These are phyloP conservation scores for Chaenocephalus aceratus DNA, from an alignment of 2,113 vertebrate species.

Conservation along the genomic window DNA sequence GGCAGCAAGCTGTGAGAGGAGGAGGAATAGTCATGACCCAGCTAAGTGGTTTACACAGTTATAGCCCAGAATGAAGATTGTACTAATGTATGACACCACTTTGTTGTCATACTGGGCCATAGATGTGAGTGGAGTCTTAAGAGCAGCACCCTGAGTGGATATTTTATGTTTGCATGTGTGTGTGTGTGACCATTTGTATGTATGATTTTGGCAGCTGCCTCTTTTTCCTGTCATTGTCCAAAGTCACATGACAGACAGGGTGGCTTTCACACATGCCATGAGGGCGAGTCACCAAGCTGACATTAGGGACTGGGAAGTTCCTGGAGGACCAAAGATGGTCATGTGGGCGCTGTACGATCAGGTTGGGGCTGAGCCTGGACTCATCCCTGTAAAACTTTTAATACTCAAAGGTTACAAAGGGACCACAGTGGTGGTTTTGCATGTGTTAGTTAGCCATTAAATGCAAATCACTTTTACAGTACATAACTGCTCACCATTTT, in stretches of 20 bases:
- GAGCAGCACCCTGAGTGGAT: constrained; percentile 35
- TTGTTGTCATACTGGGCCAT: constrained; percentile 49
- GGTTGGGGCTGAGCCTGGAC: constrained; percentile 5
- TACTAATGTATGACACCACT: constrained; percentile 60
- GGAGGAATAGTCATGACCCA: constrained; percentile 71
- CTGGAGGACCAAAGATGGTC: constrained; percentile 65
- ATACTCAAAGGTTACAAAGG: constrained; percentile 16
- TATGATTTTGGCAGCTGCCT: constrained; percentile 76
- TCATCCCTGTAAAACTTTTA: constrained; percentile 34
- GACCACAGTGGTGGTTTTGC: constrained; percentile 22
- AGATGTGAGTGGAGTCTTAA: constrained; percentile 26
- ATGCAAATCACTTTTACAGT: constrained; percentile 19
- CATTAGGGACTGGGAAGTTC: constrained; percentile 64
- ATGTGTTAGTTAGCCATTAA: constrained; percentile 30
- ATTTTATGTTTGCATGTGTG: constrained; percentile 28
- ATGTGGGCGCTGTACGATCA: constrained; percentile 42
- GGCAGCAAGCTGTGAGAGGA: constrained; percentile 61
- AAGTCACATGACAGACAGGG: constrained; percentile 71
- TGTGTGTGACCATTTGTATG: constrained; percentile 33
- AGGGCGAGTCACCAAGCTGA: constrained; percentile 74
- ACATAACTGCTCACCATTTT: constrained; percentile 3
- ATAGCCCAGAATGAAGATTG: constrained; percentile 59
- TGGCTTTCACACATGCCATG: constrained; percentile 79
- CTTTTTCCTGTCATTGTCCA: constrained; percentile 78
- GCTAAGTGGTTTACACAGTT: constrained; percentile 74